Conservation (phyloP, 2,797 vertebrate genomes). For the Paratrypauchen microcephalus region DNA sequence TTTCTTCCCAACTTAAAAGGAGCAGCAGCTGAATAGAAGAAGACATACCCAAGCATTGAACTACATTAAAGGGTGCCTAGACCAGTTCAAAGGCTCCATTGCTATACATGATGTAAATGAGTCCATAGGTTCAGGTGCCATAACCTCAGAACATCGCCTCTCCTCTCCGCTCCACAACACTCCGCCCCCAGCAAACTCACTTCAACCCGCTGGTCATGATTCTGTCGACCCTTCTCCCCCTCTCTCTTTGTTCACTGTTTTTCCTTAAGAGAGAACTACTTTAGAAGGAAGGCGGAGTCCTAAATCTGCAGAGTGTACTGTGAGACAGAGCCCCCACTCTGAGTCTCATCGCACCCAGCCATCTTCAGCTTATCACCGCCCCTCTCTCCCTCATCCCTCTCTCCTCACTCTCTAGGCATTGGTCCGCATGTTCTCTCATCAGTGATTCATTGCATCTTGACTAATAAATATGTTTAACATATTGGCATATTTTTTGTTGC, state of each 20-base stretch:
- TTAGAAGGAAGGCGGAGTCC: neutral
- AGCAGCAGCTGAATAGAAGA: too few relatives aligned
- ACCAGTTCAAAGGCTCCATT: neutral
- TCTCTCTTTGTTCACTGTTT: neutral
- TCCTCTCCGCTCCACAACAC: neutral
- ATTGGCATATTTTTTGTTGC: neutral
- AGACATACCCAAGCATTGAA: neutral
- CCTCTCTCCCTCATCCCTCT: neutral
- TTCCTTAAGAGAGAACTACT: neutral
- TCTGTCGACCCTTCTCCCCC: neutral
- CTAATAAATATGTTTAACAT: neutral
- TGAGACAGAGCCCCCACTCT: neutral
- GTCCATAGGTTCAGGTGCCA: neutral
- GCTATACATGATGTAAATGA: neutral
- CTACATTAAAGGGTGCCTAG: neutral
- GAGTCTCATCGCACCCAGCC: neutral
- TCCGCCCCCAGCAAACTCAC: neutral
- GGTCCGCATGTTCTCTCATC: too few relatives aligned
- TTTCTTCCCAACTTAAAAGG: too few relatives aligned
- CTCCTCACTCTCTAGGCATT: too few relatives aligned
- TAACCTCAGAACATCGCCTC: too few relatives aligned
- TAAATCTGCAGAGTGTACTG: neutral
- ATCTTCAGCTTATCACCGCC: neutral
- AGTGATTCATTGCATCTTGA: too few relatives aligned
- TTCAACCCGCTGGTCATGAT: neutral